Evolutionary conservation across 2,888 invertebrate species (phyloP), one percentile per base, ranked within the genome.

Genomic region (Athalia rosae): DNA sequence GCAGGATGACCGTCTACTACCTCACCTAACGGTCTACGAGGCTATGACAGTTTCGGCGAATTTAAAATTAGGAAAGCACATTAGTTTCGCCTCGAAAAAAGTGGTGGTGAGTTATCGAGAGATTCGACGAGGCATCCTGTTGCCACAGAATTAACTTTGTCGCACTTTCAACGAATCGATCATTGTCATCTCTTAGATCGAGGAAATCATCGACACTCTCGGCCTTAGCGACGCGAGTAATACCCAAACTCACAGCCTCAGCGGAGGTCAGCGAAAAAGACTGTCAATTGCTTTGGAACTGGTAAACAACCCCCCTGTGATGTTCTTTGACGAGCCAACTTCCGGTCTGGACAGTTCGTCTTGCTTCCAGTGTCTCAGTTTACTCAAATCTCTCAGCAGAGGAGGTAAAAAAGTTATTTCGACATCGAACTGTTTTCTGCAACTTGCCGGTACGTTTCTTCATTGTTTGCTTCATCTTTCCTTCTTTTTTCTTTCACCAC

Each of bases 321-420:
- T 98, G 97, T 98, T 98, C 90, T 98, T 98, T 88, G 98, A 98
- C 87, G 98, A 98, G 90, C 98, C 98, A 2, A 96, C 95, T 59
- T 95, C 97, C 85, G 98, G 98, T 15, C 91, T 98, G 89, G 98
- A 98, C 89, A 98, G 97, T 89, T 96, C 97, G 56, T 96, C 98
- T 74, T 98, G 98, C 91, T 97, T 96, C 91, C 97, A 97, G 90
- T 96, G 98, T 90, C 94, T 98, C 87, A 95, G 95, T 79, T 91
- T 98, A 86, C 92, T 98, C 87, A 97, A 97, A 90, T 95, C 95
- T 0, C 91, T 98, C 84, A 96, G 98, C 11, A 92, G 96, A 84
- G 97, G 96, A 71, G 94, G 94, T 79, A 78, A 79, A 81, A 7
- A 76, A 43, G 5, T 13, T 41, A 45, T 4, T 59, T 53, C 53